These are phyloP conservation scores for Dasypolia templi DNA, from an alignment of 2,888 invertebrate genomes.

Conservation along the genomic window DNA sequence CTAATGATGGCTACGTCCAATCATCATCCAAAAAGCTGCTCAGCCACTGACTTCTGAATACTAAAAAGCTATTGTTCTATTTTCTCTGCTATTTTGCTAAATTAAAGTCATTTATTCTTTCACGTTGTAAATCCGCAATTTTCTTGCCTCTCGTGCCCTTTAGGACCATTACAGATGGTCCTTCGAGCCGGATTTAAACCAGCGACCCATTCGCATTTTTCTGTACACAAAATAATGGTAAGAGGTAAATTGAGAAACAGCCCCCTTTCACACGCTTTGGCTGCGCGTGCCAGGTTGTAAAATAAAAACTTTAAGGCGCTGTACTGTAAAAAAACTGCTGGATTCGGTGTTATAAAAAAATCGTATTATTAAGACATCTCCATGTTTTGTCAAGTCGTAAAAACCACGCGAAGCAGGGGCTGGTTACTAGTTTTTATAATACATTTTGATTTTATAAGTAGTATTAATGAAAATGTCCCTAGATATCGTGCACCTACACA, in stretches of 20 bases:
- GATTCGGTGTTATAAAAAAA: not conserved
- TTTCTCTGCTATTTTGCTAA: not conserved
- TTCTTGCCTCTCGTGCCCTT: not conserved
- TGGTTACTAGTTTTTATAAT: not conserved
- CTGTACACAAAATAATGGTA: not conserved
- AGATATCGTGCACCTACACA: too few species aligned
- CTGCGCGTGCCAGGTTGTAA: not conserved
- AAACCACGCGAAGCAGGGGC: not conserved
- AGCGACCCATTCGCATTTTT: not conserved
- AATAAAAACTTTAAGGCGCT: not conserved
- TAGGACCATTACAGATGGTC: not conserved
- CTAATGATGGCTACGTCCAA: not conserved
- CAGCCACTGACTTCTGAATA: not conserved
- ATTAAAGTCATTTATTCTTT: not conserved
- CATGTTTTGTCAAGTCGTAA: not conserved
- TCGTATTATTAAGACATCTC: not conserved
- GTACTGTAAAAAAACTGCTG: not conserved
- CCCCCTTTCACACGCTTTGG: too few species aligned
- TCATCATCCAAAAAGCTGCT: not conserved
- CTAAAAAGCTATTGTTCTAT: not conserved
- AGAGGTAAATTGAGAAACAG: not conserved
- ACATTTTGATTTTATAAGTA: conserved; percentile 2
- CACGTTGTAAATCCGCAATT: not conserved
- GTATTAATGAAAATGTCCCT: not conserved
- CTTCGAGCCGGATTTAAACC: not conserved